These are phyloP conservation scores for Lasioglossum marginatum DNA, from an alignment of 2,888 invertebrate genomes.

Conservation along the genomic window DNA sequence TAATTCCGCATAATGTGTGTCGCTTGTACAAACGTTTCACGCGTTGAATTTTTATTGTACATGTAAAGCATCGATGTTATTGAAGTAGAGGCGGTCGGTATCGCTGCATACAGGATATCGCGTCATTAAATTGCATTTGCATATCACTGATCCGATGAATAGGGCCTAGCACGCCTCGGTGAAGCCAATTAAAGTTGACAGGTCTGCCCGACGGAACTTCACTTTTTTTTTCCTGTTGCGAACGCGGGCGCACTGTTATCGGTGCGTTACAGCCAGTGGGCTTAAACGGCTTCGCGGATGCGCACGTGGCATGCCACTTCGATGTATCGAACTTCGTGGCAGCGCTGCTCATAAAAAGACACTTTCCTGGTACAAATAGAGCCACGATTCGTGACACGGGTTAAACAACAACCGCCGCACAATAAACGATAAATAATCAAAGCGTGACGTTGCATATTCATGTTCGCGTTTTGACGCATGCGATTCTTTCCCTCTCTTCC, in stretches of 20 bases:
- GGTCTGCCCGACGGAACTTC: slow-evolving; percentile 70
- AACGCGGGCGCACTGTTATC: slow-evolving; percentile 72
- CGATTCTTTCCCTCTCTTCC: neutral
- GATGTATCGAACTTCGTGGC: slow-evolving; percentile 52
- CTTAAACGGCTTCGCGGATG: slow-evolving; percentile 66
- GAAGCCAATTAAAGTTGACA: slow-evolving; percentile 82
- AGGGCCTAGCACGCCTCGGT: slow-evolving; percentile 76
- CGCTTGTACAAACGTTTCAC: slow-evolving; percentile 40
- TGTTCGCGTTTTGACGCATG: slow-evolving; percentile 43
- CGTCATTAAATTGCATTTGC: slow-evolving; percentile 83
- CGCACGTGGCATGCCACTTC: slow-evolving; percentile 58
- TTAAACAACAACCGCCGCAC: slow-evolving; percentile 32
- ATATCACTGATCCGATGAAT: slow-evolving; percentile 80
- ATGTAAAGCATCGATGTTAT: slow-evolving; percentile 68
- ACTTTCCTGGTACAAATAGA: slow-evolving; percentile 58
- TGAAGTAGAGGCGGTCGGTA: slow-evolving; percentile 68
- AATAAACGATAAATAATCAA: slow-evolving; percentile 62
- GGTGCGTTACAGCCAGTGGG: slow-evolving; percentile 68
- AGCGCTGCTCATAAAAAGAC: slow-evolving; percentile 49
- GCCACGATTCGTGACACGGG: slow-evolving; percentile 36
- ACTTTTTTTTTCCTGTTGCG: slow-evolving; percentile 52
- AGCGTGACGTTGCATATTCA: slow-evolving; percentile 64
- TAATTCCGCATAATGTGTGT: slow-evolving; percentile 53
- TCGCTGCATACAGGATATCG: slow-evolving; percentile 77
- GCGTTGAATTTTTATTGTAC: slow-evolving; percentile 57